Evolutionary conservation across 1,140 invertebrate species (phyloP).

Genomic region (Hylyphantes graminicola): DNA sequence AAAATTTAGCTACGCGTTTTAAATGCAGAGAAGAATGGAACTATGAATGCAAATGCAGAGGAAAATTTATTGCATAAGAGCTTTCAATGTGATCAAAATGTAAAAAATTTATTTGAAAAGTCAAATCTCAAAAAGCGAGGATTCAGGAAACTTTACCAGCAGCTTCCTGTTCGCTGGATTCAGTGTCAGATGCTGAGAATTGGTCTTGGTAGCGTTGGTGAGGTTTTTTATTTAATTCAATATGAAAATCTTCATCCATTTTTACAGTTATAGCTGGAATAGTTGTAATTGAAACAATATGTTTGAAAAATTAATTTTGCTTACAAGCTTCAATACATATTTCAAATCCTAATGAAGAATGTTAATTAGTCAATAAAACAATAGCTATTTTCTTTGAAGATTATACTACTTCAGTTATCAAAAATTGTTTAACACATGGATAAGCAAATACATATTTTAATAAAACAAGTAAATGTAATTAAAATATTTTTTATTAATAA

Average conservation of each 20-base stretch:
- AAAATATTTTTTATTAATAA: neutral
- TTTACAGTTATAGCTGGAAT: slow-evolving; percentile 64
- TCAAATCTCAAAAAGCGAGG: slow-evolving; percentile 3
- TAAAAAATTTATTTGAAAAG: too few relatives aligned
- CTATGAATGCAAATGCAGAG: too few relatives aligned
- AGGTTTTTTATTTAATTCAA: slow-evolving; percentile 78
- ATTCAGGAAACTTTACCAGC: slow-evolving; percentile 39
- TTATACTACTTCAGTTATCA: too few relatives aligned
- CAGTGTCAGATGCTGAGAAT: slow-evolving; percentile 70
- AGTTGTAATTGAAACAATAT: slow-evolving; percentile 26
- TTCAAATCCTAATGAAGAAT: neutral
- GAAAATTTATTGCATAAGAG: too few relatives aligned
- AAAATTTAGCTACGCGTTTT: too few relatives aligned
- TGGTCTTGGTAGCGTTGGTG: slow-evolving; percentile 81
- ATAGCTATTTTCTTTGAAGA: too few relatives aligned
- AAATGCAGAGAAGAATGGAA: too few relatives aligned
- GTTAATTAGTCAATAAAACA: neutral
- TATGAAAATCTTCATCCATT: slow-evolving; percentile 74
- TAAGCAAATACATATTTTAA: neutral
- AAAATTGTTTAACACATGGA: too few relatives aligned
- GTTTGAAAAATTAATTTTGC: neutral
- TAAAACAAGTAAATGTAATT: neutral
- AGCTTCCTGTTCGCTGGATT: slow-evolving; percentile 63
- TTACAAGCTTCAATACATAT: neutral
- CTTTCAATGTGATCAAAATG: too few relatives aligned